A percentile compares a stretch with the other conserved stretches of the same genome.
These are phyloP conservation scores for Drosophila nr. medialis DNA, from an alignment of 2,888 invertebrate species.

Conservation along the genomic window DNA sequence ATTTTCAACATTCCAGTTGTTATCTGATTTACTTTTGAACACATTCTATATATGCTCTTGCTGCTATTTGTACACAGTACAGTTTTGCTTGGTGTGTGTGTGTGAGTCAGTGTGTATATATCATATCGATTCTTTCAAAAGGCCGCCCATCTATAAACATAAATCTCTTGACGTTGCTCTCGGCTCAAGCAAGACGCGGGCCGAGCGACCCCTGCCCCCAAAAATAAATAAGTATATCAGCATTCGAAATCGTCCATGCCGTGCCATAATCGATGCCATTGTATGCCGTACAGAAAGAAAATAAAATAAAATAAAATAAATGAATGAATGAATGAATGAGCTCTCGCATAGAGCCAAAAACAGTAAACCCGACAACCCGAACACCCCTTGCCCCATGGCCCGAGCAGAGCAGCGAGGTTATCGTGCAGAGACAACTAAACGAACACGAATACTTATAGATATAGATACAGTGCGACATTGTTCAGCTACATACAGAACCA, in stretches of 20 bases:
- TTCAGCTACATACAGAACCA: slow-evolving; percentile 44
- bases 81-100: slow-evolving; percentile 2
- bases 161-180: slow-evolving; percentile 54
- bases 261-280: slow-evolving; percentile 71
- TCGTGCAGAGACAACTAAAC: slow-evolving; percentile 54
- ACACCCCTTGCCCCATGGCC: slow-evolving; percentile 20
- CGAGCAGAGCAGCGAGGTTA: slow-evolving; percentile 46
- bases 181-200: slow-evolving; percentile 25
- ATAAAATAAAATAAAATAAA: background rate
- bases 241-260: slow-evolving; percentile 28
- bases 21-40: slow-evolving; percentile 57
- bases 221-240: slow-evolving; percentile 42
- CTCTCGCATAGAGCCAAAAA: slow-evolving; percentile 65
- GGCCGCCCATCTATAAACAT: slow-evolving; percentile 65
- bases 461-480: slow-evolving; percentile 42
- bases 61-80: slow-evolving; percentile 19
- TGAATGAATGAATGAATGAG: slow-evolving; percentile 37
- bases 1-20: slow-evolving; percentile 32
- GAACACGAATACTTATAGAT: slow-evolving; percentile 31
- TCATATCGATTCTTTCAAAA: slow-evolving; percentile 69
- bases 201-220: slow-evolving; percentile 44
- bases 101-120: slow-evolving; percentile 36
- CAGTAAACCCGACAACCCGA: slow-evolving; percentile 51
- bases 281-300: slow-evolving; percentile 57
- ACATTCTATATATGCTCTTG: slow-evolving; percentile 27